A percentile compares a stretch with the other conserved stretches of the same genome.
These are phyloP conservation scores for Drosophila monieri DNA, from an alignment of 2,888 invertebrate genomes.

Conservation along the genomic window DNA sequence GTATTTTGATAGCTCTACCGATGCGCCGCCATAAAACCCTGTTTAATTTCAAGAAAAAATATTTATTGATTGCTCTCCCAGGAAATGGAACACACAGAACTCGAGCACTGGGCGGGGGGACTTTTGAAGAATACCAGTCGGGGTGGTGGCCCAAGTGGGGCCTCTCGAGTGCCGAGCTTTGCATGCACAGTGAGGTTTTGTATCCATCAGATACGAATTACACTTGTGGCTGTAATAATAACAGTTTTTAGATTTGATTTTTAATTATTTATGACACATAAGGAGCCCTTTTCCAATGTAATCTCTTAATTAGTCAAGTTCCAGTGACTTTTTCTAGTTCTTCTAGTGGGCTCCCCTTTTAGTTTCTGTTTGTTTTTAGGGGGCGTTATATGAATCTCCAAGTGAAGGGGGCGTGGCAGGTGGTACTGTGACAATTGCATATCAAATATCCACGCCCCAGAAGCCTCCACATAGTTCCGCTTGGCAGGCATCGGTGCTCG, in stretches of 20 bases:
- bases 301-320: neutral
- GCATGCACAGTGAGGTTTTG: slow-evolving; percentile 27
- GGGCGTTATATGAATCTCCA: slow-evolving; percentile 36
- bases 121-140: slow-evolving; percentile 62
- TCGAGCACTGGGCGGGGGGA: slow-evolving; percentile 12
- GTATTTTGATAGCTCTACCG: slow-evolving; percentile 52
- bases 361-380: slow-evolving; percentile 10
- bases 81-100: slow-evolving; percentile 30
- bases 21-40: slow-evolving; percentile 25
- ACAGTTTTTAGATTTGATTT: slow-evolving; percentile 5
- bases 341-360: neutral
- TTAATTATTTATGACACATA: neutral
- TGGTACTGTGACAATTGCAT: slow-evolving; percentile 54
- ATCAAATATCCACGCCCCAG: slow-evolving; percentile 34
- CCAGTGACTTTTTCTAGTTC: neutral
- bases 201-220: slow-evolving; percentile 28
- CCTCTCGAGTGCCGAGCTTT: slow-evolving; percentile 41
- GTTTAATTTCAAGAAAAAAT: slow-evolving; percentile 55
- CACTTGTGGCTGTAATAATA: slow-evolving; percentile 46
- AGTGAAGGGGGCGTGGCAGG: slow-evolving; percentile 8
- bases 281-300: neutral
- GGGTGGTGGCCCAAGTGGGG: slow-evolving; percentile 1
- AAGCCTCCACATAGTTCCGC: slow-evolving; percentile 56
- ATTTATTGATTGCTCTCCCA: slow-evolving; percentile 62
- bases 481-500: slow-evolving; percentile 31